phyloP scores from a whole-genome alignment of 1,140 invertebrate species.

The Drosophila lini region DNA sequence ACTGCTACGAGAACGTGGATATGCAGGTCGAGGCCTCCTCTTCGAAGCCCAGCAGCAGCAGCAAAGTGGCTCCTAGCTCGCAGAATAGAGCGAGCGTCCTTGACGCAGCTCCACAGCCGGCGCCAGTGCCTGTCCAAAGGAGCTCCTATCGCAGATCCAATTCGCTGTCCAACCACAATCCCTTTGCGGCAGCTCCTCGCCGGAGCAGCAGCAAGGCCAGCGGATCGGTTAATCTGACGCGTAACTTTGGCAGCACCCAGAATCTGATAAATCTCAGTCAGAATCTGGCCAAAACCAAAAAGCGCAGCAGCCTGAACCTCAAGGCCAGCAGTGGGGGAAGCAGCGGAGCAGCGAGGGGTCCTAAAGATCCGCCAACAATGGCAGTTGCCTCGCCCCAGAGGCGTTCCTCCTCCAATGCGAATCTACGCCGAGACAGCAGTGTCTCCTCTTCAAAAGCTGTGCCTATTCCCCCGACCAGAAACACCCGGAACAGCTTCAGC shows the following conservation, averaged over 20 bases:
- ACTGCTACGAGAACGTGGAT: conserved; percentile 77
- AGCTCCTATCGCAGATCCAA: conserved; percentile 75
- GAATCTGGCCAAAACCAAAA: conserved; percentile 78
- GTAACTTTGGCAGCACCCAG: conserved; percentile 81
- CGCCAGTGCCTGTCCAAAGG: conserved; percentile 25
- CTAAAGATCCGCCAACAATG: conserved; percentile 60
- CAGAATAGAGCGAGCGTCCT: conserved; percentile 36
- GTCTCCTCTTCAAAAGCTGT: conserved; percentile 55
- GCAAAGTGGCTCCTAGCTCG: conserved; percentile 57
- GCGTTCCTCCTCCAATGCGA: conserved; percentile 77
- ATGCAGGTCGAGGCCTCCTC: conserved; percentile 43
- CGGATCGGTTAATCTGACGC: conserved; percentile 68
- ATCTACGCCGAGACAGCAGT: conserved; percentile 74
- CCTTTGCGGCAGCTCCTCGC: conserved; percentile 69
- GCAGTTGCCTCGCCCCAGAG: conserved; percentile 42
- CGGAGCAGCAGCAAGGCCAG: conserved; percentile 66
- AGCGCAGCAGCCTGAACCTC: conserved; percentile 80
- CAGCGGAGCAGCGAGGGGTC: conserved; percentile 48
- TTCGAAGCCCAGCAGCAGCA: conserved; percentile 49
- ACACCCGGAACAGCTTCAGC: conserved; percentile 77
- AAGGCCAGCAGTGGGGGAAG: conserved; percentile 47
- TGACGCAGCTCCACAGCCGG: conserved; percentile 16
- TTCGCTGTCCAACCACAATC: conserved; percentile 75
- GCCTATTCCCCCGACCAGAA: conserved; percentile 69
- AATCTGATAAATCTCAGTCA: conserved; percentile 79